A percentile compares a stretch with the other conserved stretches of the same genome.
Conservation (phyloP, 35 echinoderm and acorn worm species). For the Heliocidaris erythrogramma region DNA sequence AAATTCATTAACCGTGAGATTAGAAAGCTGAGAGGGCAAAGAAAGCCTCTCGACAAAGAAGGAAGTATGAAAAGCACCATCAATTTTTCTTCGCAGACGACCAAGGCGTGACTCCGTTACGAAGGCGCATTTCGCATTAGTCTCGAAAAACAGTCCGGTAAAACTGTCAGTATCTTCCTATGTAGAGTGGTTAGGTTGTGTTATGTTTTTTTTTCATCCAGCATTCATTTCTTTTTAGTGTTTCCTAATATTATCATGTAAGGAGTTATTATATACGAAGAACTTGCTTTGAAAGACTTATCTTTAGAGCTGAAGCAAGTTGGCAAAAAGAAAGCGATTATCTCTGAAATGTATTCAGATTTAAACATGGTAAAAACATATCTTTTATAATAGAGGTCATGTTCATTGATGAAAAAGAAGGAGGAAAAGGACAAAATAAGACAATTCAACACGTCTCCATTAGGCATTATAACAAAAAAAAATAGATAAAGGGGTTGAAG, state of each 20-base stretch:
- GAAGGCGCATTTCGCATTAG: neutral
- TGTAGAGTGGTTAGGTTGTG: neutral
- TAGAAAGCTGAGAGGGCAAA: constrained; percentile 3
- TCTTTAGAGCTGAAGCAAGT: too few species aligned
- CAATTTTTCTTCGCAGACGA: neutral
- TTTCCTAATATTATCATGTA: too few species aligned
- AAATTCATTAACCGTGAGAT: constrained; percentile 18
- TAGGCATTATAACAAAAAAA: too few species aligned
- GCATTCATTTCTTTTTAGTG: too few species aligned
- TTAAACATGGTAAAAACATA: too few species aligned
- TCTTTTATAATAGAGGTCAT: too few species aligned
- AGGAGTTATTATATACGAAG: neutral
- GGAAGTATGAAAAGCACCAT: neutral
- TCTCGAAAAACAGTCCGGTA: neutral
- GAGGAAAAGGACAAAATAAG: too few species aligned
- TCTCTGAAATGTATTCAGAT: too few species aligned
- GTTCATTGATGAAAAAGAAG: too few species aligned
- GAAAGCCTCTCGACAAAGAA: neutral
- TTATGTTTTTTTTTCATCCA: neutral
- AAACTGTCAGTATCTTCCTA: neutral
- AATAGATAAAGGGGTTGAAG: too few species aligned
- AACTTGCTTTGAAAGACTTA: neutral
- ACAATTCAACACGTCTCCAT: too few species aligned
- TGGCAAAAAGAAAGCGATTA: too few species aligned
- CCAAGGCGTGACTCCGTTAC: neutral